Base-by-base conservation (phyloP, 1,140 invertebrate genomes). In the Periplaneta americana region DNA sequence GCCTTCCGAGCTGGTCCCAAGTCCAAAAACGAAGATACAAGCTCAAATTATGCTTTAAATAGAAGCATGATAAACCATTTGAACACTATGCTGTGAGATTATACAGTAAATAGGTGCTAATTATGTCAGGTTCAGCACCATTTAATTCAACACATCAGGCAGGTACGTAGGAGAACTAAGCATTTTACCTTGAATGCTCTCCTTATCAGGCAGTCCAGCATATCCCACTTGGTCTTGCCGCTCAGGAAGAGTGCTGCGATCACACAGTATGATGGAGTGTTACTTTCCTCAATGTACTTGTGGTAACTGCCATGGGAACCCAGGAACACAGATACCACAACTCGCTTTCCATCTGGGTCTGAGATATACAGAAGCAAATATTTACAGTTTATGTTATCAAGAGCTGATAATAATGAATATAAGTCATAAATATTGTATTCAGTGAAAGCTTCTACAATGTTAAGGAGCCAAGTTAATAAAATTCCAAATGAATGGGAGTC, bases 171-270 rank as follows among this genome's bases (percentile, higher is more conserved):
- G n/a, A n/a, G n/a, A n/a, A n/a, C n/a, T n/a, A n/a, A n/a, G n/a
- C n/a, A n/a, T n/a, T n/a, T n/a, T 84, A 91, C 92, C 87, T 98
- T 98, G 86, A 99, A 98, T 82, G 96, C 94, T 87, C 96, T 93
- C 85, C 96, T 91, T 76, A 99, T 94, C 82, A 96, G 94, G 84
- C 95, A 95, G 87, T 99, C 98, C 82, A 99, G 89, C 84, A 96
- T 94, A 86, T 97, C 96, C 98, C 98, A 99, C 37, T 95, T 97
- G 0, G 96, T 98, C 88, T 98, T 98, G 37, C 95, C 95, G 84
- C 95, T 96, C 75, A 99, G 95, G 85, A 94, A 95, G 6, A 98
- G 93, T 83, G 92, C 95, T 9, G 97, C 97, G 86, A 99, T 97
- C 8, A 95, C 90, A 79, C 91, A 89, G 84, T 90, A 89, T 35